Conservation (phyloP, 2,113 vertebrate species). For the Fulmarus glacialis region DNA sequence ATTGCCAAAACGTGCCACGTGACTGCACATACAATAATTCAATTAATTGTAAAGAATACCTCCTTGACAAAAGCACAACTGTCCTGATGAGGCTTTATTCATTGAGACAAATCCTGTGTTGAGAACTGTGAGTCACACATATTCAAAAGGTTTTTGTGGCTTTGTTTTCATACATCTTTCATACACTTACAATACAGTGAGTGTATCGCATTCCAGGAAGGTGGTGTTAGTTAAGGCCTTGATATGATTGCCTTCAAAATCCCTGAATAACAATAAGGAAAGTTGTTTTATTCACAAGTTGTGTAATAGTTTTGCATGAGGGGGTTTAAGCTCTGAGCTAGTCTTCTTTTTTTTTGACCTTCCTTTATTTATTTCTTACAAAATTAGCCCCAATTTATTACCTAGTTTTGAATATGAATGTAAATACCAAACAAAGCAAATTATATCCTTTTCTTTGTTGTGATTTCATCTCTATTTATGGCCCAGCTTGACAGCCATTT, state of each 20-base stretch:
- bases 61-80: background rate
- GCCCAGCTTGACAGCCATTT: background rate
- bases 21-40: background rate
- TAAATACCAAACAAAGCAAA: background rate
- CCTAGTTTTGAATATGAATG: background rate
- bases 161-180: background rate
- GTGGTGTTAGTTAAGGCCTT: slow-evolving; percentile 76
- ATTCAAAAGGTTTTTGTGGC: background rate
- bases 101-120: background rate
- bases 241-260: slow-evolving; percentile 81
- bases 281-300: background rate
- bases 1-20: background rate
- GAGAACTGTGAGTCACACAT: background rate
- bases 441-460: background rate
- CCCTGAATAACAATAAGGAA: slow-evolving; percentile 60
- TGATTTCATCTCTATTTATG: background rate
- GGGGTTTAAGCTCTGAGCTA: background rate
- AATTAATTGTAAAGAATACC: background rate
- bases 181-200: slow-evolving; percentile 84
- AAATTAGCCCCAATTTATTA: background rate
- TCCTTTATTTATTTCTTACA: background rate
- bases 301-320: background rate
- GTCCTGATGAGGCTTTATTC: background rate
- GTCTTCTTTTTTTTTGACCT: background rate
- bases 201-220: slow-evolving; percentile 73